Base-by-base conservation (phyloP, 2,888 invertebrate genomes). In the Tridacna gigas region DNA sequence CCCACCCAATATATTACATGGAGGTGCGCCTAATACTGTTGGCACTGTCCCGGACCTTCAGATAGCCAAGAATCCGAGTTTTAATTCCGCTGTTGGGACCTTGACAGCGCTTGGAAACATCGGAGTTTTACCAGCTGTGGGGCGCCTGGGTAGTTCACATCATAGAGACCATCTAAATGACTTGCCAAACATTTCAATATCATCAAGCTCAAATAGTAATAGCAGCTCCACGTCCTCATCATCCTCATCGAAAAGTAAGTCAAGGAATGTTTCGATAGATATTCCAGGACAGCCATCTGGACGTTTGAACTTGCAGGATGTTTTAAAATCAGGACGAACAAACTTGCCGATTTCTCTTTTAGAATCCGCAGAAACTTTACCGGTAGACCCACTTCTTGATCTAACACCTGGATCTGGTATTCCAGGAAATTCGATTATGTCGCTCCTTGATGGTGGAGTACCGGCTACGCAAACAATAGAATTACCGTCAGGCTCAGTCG, bases 141-240 rank as follows among this genome's bases (percentile, higher is more conserved):
- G 74, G 0, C 26, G 37, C 37, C 60, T 61, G 13, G 74, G 60
- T 25, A 61, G 61, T 13, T 28, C 60, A n/a, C 25, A 28, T 7
- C 47, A 47, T 26, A 47, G n/a, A 12, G 26, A 47, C 13, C 48
- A 61, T n/a, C 48, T 74, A 2, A 80, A 66, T 66, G 65, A 77
- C n/a, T 60, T 25, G 12, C 37, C 79, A 20, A 79, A 80, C 37
- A 65, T 84, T 75, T 84, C 84, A 0, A 80, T 84, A 60, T 81
- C 84, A 12, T 81, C 78, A 5, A 78, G 75, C 25, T 63, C 77
- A 28, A 80, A 69, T 47, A 86, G 82, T 48, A 86, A 73, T 56
- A 82, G 82, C 45, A 82, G 77, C 56, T 86, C 86, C 0, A 82
- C 86, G 2, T 82, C 82, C 20, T 86, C 86, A 1, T 80, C 76